Base-by-base conservation (phyloP, 2,888 invertebrate genomes). In the Cerceris rybyensis region DNA sequence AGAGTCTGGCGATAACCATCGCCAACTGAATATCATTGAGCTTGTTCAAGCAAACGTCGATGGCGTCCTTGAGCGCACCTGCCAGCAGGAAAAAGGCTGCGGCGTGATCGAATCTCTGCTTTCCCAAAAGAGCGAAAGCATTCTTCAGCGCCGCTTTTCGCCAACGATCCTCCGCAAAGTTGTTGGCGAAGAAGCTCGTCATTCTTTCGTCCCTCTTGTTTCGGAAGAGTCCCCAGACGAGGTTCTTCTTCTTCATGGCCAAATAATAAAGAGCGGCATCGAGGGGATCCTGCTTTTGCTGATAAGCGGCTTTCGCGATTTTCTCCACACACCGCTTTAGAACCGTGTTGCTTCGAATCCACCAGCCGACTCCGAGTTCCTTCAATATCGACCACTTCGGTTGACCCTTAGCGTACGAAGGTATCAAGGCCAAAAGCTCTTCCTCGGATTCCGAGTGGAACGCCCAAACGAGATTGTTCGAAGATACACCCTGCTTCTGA, bases 361-460 rank as follows among this genome's bases (percentile, higher is more conserved):
- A 99, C 98, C 99, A 99, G 5, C 98, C 99, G 2, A 98, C 96
- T 41, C 96, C 98, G 43, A 99, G 94, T 92, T 98, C 98, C 83
- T 97, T 95, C 88, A 99, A 93, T 39, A 97, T 97, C 1, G 95
- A 94, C 99, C 99, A 99, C 60, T 96, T 97, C 0, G 97, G 95
- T 87, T 96, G 96, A 0, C 96, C 96, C 92, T 97, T 97, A 0
- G 96, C 95, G 86, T 97, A 97, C 0, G 96, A 96, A 0, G 99
- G 99, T 82, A 98, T 96, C 64, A 98, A 93, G 73, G 96, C 96
- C 13, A 99, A 93, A 70, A 99, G 93, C 91, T 99, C 99, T 88
- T 98, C 98, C 91, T 98, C 98, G 17, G 98, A 97, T 93, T 99
- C 99, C 0, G 99, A 99, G 93, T 99, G 99, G 93, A 98, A 99